Evolutionary conservation across 2,797 vertebrate species (phyloP).

Genomic region (Sternarchorhynchus goeldii): DNA sequence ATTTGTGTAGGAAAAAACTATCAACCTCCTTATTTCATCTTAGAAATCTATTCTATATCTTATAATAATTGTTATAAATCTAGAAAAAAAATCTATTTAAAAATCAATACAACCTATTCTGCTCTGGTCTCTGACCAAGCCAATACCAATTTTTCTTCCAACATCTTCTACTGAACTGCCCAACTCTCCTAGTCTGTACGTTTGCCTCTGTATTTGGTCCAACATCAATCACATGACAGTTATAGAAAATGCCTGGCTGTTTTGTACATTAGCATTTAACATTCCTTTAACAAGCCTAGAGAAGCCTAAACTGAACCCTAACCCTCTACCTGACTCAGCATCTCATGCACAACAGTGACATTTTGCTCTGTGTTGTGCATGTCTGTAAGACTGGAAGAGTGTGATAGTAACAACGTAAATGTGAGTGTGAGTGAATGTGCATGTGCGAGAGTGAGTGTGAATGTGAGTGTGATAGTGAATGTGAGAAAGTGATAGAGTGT

Average conservation of each 20-base stretch:
- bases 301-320: background rate
- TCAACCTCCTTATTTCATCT: too few relatives aligned
- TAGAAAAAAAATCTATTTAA: background rate
- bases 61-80: background rate
- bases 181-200: too few relatives aligned
- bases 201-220: too few relatives aligned
- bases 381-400: background rate
- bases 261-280: background rate
- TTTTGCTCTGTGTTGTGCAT: slow-evolving; percentile 5
- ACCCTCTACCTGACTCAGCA: background rate
- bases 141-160: background rate
- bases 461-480: background rate
- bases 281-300: background rate
- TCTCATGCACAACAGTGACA: too few relatives aligned
- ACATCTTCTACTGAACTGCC: background rate
- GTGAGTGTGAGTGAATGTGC: slow-evolving; percentile 5
- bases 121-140: background rate
- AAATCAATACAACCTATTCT: background rate
- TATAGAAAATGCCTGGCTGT: background rate
- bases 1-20: background rate
- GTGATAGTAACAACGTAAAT: background rate
- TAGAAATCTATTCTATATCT: background rate
- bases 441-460: background rate
- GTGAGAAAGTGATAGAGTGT: background rate
- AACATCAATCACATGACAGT: too few relatives aligned